Evolutionary conservation across 1,140 invertebrate species (phyloP), one percentile per base, ranked within the genome.

Genomic region (Zaprionus nigranus): DNA sequence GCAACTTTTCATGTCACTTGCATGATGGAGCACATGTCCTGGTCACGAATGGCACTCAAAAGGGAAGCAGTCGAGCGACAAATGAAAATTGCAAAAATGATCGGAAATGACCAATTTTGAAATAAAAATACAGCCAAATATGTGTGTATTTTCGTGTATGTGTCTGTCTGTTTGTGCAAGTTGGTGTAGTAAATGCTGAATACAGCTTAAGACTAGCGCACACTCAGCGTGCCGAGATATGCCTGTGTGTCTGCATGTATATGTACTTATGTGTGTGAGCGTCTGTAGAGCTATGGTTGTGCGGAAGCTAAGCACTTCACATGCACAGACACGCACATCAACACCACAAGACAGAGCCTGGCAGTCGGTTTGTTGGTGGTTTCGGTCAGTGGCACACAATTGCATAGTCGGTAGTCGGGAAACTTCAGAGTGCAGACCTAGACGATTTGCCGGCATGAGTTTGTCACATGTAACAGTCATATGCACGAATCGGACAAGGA

Each of bases 91-190:
- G 78, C 74, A 87, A 77, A 84, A 83, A 87, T 81, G 67, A 87
- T 87, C 84, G 84, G 84, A 87, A 87, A 87, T 87, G 78, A 88
- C 84, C 84, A 87, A 87, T 87, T 46, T 88, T 88, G 56, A 81
- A 87, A 84, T 87, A 87, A 88, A 87, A 87, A 87, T 87, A 65
- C 70, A 73, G 22, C 67, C 74, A 72, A 74, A 65, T 56, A 53
- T 70, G 38, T 17, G 28, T 38, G 36, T 57, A 4, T 26, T 26
- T 26, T 26, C 5, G 22, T 40, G 40, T 46, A 15, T 46, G n/a
- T 34, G 28, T 30, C 28, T 34, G 30, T 2, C 28, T 15, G 36
- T 15, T 13, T 38, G 36, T 38, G 36, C 30, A 34, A 38, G 36
- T 38, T 12, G 65, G 20, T 54, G 40, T 54, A 30, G 12, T 30